These are phyloP conservation scores for Limenitis camilla DNA, from an alignment of 2,888 invertebrate species.

Conservation along the genomic window DNA sequence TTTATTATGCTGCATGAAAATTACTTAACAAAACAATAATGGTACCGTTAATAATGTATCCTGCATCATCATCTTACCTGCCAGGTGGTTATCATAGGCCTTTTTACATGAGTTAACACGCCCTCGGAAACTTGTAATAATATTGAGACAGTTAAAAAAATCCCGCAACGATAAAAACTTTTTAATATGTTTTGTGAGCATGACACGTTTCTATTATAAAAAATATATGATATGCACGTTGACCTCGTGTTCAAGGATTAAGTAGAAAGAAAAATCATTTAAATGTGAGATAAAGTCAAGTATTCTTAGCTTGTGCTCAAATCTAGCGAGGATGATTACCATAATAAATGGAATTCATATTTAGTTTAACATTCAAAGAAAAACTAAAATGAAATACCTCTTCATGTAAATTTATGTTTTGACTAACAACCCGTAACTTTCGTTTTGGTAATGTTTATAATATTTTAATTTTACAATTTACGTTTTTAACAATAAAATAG, in stretches of 20 bases:
- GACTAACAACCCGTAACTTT: too few relatives aligned
- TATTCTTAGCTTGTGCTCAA: conserved; percentile 1
- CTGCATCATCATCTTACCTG: conserved; percentile 2
- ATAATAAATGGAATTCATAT: conserved; percentile 1
- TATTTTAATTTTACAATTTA: too few relatives aligned
- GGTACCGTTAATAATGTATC: background rate
- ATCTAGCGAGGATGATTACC: background rate
- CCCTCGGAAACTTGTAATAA: too few relatives aligned
- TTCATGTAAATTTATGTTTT: too few relatives aligned
- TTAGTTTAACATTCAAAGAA: background rate
- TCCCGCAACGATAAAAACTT: background rate
- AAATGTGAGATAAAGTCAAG: conserved; percentile 3
- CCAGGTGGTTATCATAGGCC: too few relatives aligned
- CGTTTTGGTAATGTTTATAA: too few relatives aligned
- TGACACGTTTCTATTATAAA: background rate
- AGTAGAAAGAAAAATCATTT: conserved; percentile 1
- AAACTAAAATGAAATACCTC: too few relatives aligned
- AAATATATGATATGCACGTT: conserved; percentile 2
- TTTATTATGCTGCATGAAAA: too few relatives aligned
- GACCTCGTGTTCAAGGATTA: conserved; percentile 6
- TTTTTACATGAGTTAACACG: too few relatives aligned
- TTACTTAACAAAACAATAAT: background rate
- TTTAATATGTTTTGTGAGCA: background rate
- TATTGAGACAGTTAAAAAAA: too few relatives aligned
- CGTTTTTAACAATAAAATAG: too few relatives aligned